Conservation (phyloP, 2,113 vertebrate genomes). For the Antechinus flavipes region DNA sequence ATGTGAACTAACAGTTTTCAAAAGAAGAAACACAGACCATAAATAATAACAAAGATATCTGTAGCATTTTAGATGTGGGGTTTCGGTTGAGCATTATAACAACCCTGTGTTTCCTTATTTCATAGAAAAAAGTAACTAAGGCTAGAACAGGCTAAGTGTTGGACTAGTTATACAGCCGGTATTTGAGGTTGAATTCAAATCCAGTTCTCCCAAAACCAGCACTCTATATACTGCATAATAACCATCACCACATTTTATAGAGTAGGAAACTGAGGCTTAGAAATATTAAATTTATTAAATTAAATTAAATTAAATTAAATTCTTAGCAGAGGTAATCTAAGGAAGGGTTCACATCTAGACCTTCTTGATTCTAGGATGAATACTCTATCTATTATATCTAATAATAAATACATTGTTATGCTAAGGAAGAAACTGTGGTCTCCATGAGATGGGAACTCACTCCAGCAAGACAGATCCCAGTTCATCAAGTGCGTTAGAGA, state of each 20-base stretch:
- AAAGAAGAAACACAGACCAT: not conserved
- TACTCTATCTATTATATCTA: not conserved
- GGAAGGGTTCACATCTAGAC: not conserved
- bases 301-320: too few species aligned
- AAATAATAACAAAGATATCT: not conserved
- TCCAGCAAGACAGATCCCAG: not conserved
- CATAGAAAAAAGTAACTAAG: not conserved
- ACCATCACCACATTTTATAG: not conserved
- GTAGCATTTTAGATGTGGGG: fast-evolving
- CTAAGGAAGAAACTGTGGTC: not conserved
- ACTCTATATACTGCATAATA: not conserved
- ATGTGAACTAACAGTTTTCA: not conserved
- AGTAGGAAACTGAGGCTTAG: not conserved
- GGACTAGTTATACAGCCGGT: not conserved
- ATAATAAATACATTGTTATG: not conserved
- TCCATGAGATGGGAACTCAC: not conserved
- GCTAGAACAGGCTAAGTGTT: not conserved
- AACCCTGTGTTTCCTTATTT: not conserved
- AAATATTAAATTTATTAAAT: not conserved
- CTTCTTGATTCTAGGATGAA: not conserved
- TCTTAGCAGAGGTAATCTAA: not conserved
- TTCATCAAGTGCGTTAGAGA: not conserved
- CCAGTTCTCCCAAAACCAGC: not conserved
- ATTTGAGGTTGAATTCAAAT: not conserved
- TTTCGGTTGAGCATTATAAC: fast-evolving